A percentile compares a stretch with the other conserved stretches of the same genome.
Evolutionary conservation across 2,888 invertebrate species (phyloP).

Genomic region (Sphaeridia pumilis): DNA sequence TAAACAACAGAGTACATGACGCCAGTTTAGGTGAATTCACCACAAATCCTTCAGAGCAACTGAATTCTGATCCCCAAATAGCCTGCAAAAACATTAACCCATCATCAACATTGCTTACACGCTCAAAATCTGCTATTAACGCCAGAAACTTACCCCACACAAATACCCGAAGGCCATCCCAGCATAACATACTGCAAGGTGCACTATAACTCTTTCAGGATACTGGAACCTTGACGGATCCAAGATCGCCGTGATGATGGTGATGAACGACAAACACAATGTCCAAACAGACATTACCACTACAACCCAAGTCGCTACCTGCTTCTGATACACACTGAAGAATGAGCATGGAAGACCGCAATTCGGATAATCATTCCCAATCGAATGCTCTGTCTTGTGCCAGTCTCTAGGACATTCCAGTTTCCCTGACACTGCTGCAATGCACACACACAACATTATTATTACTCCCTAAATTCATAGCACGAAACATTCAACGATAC

Average conservation of each 20-base stretch:
- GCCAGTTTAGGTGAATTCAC: constrained; percentile 37
- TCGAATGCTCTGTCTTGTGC: constrained; percentile 28
- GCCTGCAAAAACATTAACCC: constrained; percentile 22
- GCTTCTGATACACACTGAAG: constrained; percentile 67
- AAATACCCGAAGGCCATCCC: constrained; percentile 84
- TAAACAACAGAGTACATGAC: constrained; percentile 81
- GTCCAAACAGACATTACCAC: constrained; percentile 87
- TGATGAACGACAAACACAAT: constrained; percentile 80
- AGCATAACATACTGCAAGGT: constrained; percentile 88
- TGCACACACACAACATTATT: background rate
- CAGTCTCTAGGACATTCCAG: constrained; percentile 29
- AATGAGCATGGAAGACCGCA: constrained; percentile 89
- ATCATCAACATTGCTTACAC: background rate
- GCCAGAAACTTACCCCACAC: constrained; percentile 49
- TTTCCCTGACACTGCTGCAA: background rate
- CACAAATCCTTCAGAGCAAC: constrained; percentile 32
- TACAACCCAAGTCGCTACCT: constrained; percentile 80
- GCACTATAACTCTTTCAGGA: constrained; percentile 95
- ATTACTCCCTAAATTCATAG: no score
- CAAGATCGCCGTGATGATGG: constrained; percentile 81
- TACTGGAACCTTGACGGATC: constrained; percentile 92
- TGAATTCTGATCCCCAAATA: constrained; percentile 36
- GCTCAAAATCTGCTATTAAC: background rate
- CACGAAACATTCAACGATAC: no score
- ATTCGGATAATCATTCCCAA: constrained; percentile 41